Evolutionary conservation across 1,140 invertebrate genomes (phyloP).

Genomic region (Cotesia glomerata): DNA sequence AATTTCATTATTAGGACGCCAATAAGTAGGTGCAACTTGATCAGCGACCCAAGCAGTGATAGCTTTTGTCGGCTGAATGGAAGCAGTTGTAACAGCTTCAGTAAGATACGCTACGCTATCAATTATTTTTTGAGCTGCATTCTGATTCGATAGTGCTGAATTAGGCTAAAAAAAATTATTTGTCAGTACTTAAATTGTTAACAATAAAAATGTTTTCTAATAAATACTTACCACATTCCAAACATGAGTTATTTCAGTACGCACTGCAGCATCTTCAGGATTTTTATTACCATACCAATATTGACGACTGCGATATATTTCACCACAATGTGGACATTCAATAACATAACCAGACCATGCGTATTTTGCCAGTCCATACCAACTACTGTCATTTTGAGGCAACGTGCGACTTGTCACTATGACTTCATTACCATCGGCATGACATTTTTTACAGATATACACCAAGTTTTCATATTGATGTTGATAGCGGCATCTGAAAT

Average conservation of each 20-base stretch:
- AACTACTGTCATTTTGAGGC: constrained; percentile 72
- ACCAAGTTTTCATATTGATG: constrained; percentile 81
- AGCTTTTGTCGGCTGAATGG: constrained; percentile 74
- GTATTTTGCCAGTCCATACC: constrained; percentile 77
- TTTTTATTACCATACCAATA: constrained; percentile 87
- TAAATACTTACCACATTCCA: constrained; percentile 73
- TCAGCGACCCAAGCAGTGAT: constrained; percentile 79
- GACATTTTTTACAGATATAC: constrained; percentile 74
- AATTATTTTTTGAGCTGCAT: constrained; percentile 77
- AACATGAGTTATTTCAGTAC: constrained; percentile 78
- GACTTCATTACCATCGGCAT: constrained; percentile 68
- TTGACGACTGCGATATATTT: constrained; percentile 81
- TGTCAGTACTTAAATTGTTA: neutral
- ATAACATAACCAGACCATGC: constrained; percentile 84
- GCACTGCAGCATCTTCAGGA: constrained; percentile 73
- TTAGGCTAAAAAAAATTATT: constrained; percentile 48
- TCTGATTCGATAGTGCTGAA: constrained; percentile 62
- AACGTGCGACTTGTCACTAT: constrained; percentile 68
- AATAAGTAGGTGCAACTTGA: constrained; percentile 78
- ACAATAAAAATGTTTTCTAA: constrained; percentile 5
- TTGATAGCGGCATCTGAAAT: constrained; percentile 71
- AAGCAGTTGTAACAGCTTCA: constrained; percentile 73
- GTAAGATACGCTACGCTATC: constrained; percentile 77
- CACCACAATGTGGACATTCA: constrained; percentile 81
- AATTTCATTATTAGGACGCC: constrained; percentile 81